Conservation (phyloP, 2,797 vertebrate species). For the Pogonophryne albipinna region DNA sequence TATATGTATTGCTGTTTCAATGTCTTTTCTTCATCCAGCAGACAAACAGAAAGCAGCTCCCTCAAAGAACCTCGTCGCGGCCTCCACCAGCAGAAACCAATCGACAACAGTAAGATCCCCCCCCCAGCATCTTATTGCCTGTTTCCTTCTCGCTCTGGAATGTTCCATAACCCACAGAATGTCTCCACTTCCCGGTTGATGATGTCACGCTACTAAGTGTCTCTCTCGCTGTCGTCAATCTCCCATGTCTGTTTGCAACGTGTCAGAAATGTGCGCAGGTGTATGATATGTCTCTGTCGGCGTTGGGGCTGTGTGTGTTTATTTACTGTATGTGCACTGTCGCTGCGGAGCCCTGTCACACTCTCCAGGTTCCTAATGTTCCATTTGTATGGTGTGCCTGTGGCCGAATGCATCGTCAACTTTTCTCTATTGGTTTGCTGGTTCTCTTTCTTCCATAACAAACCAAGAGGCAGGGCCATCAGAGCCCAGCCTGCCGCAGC, state of each 20-base stretch:
- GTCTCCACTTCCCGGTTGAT: slow-evolving; percentile 74
- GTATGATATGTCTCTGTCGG: slow-evolving; percentile 58
- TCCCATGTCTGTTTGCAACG: slow-evolving; percentile 70
- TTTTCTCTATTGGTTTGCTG: slow-evolving; percentile 64
- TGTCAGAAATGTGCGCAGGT: slow-evolving; percentile 54
- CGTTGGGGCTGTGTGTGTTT: slow-evolving; percentile 47
- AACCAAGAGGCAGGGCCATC: slow-evolving; percentile 8
- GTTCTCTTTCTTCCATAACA: slow-evolving; percentile 61
- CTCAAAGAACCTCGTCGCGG: slow-evolving; percentile 80
- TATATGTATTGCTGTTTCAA: background rate
- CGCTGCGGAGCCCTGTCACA: slow-evolving; percentile 53
- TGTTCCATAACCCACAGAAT: slow-evolving; percentile 78
- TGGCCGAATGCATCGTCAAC: slow-evolving; percentile 72
- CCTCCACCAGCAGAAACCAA: slow-evolving; percentile 87
- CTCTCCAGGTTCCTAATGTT: slow-evolving; percentile 53
- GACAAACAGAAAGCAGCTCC: slow-evolving; percentile 89
- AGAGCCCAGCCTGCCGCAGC: background rate
- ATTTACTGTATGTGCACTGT: slow-evolving; percentile 57
- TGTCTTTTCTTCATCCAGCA: slow-evolving; percentile 63
- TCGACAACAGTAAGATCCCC: slow-evolving; percentile 90
- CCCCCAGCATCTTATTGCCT: slow-evolving; percentile 21
- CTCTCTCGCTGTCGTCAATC: slow-evolving; percentile 62
- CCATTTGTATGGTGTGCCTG: slow-evolving; percentile 66
- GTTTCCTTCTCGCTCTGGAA: slow-evolving; percentile 67
- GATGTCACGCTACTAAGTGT: slow-evolving; percentile 83